phyloP scores from a whole-genome alignment of 2,797 vertebrate species.

The Gymnocypris eckloni region DNA sequence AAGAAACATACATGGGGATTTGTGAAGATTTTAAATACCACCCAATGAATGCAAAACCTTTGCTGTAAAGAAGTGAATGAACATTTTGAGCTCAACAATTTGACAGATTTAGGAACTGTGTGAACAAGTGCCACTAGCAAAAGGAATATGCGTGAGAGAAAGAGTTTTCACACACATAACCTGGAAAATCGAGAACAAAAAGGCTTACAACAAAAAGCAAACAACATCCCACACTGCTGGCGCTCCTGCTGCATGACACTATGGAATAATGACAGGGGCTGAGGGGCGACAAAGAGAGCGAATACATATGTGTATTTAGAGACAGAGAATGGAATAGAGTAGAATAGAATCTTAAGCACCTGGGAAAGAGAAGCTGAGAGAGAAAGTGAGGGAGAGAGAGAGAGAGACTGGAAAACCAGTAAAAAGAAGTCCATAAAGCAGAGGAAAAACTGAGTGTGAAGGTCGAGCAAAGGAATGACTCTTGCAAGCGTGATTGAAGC shows the following conservation, averaged over 20 bases:
- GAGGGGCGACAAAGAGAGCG: constrained; percentile 1
- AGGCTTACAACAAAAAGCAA: constrained; percentile 42
- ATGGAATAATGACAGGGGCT: constrained; percentile 28
- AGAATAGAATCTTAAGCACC: constrained; percentile 27
- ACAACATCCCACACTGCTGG: constrained; percentile 43
- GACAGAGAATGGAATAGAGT: constrained; percentile 31
- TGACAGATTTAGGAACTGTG: not conserved
- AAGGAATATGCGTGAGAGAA: constrained; percentile 14
- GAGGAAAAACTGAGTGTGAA: constrained; percentile 7
- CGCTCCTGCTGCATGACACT: constrained; percentile 19
- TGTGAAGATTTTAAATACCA: not conserved
- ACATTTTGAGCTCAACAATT: not conserved
- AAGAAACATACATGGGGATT: not conserved
- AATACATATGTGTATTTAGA: constrained; percentile 33
- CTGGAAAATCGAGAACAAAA: constrained; percentile 43
- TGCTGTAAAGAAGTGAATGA: not conserved
- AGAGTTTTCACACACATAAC: constrained; percentile 35
- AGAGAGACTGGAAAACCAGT: constrained; percentile 24
- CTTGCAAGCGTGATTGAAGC: not conserved
- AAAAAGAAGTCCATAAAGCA: constrained; percentile 35
- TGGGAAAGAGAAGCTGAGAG: not conserved
- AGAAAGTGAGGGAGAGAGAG: constrained; percentile 19
- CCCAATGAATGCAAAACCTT: not conserved
- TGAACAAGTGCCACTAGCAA: not conserved
- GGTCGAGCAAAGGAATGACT: not conserved